A percentile compares a stretch with the other conserved stretches of the same genome.
phyloP scores from a whole-genome alignment of 2,888 invertebrate genomes.

The Creontiades dilutus region DNA sequence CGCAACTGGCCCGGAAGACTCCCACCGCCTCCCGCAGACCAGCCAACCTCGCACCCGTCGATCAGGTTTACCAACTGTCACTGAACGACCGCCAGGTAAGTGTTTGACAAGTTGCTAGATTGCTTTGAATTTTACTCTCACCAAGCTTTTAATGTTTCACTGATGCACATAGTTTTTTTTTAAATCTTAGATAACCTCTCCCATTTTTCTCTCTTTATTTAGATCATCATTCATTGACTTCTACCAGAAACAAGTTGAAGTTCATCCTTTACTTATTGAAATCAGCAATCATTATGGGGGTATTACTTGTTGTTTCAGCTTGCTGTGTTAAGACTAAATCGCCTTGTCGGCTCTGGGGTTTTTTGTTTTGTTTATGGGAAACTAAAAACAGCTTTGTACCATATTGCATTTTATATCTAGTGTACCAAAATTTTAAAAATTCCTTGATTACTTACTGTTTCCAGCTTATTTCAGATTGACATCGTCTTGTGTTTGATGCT shows the following conservation, averaged over 20 bases:
- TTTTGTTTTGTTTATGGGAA: background rate
- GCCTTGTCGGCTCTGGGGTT: background rate
- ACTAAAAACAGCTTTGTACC: slow-evolving; percentile 3
- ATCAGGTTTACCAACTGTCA: slow-evolving; percentile 91
- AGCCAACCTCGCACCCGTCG: slow-evolving; percentile 83
- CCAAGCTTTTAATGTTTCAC: slow-evolving; percentile 70
- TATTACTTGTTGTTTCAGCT: background rate
- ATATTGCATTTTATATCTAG: background rate
- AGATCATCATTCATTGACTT: background rate
- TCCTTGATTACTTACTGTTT: too few species aligned
- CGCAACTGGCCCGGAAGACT: slow-evolving; percentile 84
- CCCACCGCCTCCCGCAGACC: slow-evolving; percentile 78
- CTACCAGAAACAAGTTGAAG: background rate
- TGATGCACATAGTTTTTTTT: slow-evolving; percentile 75
- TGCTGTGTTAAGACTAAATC: slow-evolving; percentile 15
- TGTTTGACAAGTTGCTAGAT: slow-evolving; percentile 72
- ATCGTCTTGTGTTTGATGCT: too few species aligned
- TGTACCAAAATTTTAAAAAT: too few species aligned
- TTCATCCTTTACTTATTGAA: slow-evolving; percentile 5
- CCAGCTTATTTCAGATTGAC: too few species aligned
- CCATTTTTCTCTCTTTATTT: slow-evolving; percentile 8
- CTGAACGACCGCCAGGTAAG: slow-evolving; percentile 91
- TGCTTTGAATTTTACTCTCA: slow-evolving; percentile 75
- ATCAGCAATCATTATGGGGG: background rate
- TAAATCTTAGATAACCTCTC: slow-evolving; percentile 73